phyloP scores from a whole-genome alignment of 2,113 vertebrate genomes.

The Pollachius pollachius region DNA sequence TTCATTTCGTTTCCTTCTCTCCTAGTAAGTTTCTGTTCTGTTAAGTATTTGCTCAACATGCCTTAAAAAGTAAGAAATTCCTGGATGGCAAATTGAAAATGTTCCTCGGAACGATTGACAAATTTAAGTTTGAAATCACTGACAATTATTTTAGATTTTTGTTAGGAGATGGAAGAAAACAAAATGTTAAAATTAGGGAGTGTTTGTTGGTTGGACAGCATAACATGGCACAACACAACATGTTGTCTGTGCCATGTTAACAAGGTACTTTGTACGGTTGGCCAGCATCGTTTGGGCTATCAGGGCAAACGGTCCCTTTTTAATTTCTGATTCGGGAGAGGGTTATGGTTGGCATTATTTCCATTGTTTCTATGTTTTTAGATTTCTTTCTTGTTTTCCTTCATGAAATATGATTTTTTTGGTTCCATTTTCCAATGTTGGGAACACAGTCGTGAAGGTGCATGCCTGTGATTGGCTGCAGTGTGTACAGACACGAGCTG shows the following conservation, averaged over 20 bases:
- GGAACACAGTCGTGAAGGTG: constrained; percentile 33
- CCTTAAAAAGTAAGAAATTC: constrained; percentile 62
- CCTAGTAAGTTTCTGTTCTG: constrained; percentile 55
- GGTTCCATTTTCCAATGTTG: too few relatives aligned
- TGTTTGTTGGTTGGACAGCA: too few relatives aligned
- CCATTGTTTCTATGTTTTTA: constrained; percentile 22
- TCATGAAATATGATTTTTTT: too few relatives aligned
- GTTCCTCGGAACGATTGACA: constrained; percentile 22
- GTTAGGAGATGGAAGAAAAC: background rate
- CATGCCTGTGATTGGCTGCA: constrained; percentile 43
- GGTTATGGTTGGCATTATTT: constrained; percentile 21
- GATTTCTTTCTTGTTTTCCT: too few relatives aligned
- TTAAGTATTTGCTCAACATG: constrained; percentile 63
- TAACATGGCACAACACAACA: too few relatives aligned
- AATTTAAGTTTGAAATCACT: constrained; percentile 21
- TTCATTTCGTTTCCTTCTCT: constrained; percentile 16
- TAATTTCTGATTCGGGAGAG: too few relatives aligned
- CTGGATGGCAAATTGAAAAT: constrained; percentile 50
- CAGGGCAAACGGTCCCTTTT: too few relatives aligned
- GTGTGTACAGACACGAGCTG: constrained; percentile 55
- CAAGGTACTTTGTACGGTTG: too few relatives aligned
- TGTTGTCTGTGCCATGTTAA: too few relatives aligned
- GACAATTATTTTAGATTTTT: constrained; percentile 2
- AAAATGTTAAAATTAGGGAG: too few relatives aligned
- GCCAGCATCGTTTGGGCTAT: too few relatives aligned